Evolutionary conservation across 2,113 vertebrate genomes (phyloP).

Genomic region (Perca fluviatilis): DNA sequence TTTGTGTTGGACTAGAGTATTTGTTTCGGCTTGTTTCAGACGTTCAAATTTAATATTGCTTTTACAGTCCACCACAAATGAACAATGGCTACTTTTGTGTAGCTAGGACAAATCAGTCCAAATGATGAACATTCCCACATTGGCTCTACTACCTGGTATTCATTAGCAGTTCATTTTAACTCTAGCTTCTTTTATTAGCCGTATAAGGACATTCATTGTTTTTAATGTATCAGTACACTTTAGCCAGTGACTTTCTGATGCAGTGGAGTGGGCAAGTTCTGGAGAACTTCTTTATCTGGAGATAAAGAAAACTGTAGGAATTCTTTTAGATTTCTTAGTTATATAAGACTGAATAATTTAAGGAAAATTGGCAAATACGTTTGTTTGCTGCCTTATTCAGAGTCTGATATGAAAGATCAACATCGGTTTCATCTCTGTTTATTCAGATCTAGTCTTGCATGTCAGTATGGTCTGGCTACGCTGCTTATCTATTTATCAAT

Average conservation of each 20-base stretch:
- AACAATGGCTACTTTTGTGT: background rate
- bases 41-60: background rate
- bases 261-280: background rate
- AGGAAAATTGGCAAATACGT: background rate
- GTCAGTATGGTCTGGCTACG: too few species aligned
- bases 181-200: background rate
- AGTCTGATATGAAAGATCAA: background rate
- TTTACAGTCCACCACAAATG: background rate
- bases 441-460: background rate
- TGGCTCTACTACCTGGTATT: background rate
- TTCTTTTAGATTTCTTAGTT: background rate
- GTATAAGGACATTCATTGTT: constrained; percentile 6
- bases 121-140: background rate
- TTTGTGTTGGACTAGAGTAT: background rate
- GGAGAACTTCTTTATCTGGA: background rate
- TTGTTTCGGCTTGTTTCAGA: constrained; percentile 2
- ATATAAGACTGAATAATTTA: background rate
- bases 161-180: background rate
- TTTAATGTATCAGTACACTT: background rate
- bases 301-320: background rate
- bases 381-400: background rate
- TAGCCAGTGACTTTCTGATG: constrained; percentile 1
- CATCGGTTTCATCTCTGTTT: background rate
- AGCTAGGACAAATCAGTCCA: background rate
- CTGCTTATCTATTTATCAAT: background rate